Evolutionary conservation across 2,797 vertebrate species (phyloP), one percentile per base, ranked within the genome.

Genomic region (Falco peregrinus): DNA sequence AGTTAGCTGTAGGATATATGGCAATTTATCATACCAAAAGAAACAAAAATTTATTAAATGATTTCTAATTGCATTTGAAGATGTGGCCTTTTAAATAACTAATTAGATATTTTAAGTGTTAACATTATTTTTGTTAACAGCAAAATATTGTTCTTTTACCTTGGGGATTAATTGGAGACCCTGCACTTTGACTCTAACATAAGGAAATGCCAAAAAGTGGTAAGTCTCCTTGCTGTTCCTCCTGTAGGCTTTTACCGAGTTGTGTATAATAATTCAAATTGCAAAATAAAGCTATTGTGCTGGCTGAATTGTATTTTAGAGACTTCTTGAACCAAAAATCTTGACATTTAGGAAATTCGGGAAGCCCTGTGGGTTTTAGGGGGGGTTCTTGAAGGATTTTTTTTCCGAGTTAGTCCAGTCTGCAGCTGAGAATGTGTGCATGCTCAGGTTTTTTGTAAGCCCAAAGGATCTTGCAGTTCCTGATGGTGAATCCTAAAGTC

Each of bases 71-170:
- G 20, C 47, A 13, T 45, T 63, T 75, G 35, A 89, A 83, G 37
- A 84, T 95, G 61, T 87, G 93, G 94, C 88, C 82, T 93, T 96
- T 88, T 86, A 59, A 79, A 82, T 73, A 85, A 54, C 33, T 71
- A 35, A 70, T 90, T 93, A 83, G 35, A 16, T 82, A 59, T 81
- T 87, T 59, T 63, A 79, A 60, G 56, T 33, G 41, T 89, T 85
- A 71, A 69, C 15, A 10, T 76, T 56, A 84, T n/a, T 87, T 69
- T 31, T 84, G 33, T 91, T 88, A 90, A 64, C 77, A 92, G 54
- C 31, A 5, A 68, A 71, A 25, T 76, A 10, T 31, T 93, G 45
- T 90, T 89, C 20, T 87, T 13, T 80, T 90, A 35, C 65, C 24
- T 16, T 64, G 56, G 70, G 61, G n/a, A 28, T 75, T 70, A 48